These are phyloP conservation scores for Neolamprologus multifasciatus DNA, from an alignment of 2,797 vertebrate species.

Conservation along the genomic window DNA sequence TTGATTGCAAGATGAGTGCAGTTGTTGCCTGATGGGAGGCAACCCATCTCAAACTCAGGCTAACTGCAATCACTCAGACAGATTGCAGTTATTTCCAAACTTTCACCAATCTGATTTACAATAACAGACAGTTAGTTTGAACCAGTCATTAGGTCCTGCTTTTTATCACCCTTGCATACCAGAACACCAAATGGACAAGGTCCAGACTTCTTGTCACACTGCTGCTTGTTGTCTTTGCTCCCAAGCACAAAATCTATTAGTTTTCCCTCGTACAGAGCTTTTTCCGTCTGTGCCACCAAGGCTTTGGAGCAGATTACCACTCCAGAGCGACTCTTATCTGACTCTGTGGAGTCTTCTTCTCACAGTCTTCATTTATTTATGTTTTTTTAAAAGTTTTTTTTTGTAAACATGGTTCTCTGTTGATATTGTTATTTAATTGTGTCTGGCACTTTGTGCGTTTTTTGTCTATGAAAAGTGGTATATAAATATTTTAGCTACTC, in stretches of 20 bases:
- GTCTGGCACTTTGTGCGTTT: fast-evolving
- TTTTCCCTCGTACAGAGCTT: background rate
- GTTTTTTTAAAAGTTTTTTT: background rate
- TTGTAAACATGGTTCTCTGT: background rate
- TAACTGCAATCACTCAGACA: background rate
- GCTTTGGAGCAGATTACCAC: background rate
- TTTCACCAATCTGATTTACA: background rate
- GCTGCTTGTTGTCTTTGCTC: background rate
- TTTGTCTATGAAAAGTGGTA: background rate
- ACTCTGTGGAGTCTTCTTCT: background rate
- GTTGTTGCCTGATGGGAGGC: background rate
- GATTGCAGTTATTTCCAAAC: background rate
- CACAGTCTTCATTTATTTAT: background rate
- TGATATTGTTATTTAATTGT: fast-evolving
- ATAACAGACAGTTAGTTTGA: background rate
- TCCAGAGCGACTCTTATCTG: background rate
- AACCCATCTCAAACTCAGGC: background rate
- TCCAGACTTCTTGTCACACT: background rate
- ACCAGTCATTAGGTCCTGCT: background rate
- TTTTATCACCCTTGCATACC: background rate
- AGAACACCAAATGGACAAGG: background rate
- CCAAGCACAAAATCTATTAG: background rate
- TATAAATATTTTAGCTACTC: background rate
- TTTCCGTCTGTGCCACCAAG: background rate
- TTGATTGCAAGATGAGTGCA: background rate